Conservation (phyloP, 2,888 invertebrate genomes). For the Tridacna crocea region DNA sequence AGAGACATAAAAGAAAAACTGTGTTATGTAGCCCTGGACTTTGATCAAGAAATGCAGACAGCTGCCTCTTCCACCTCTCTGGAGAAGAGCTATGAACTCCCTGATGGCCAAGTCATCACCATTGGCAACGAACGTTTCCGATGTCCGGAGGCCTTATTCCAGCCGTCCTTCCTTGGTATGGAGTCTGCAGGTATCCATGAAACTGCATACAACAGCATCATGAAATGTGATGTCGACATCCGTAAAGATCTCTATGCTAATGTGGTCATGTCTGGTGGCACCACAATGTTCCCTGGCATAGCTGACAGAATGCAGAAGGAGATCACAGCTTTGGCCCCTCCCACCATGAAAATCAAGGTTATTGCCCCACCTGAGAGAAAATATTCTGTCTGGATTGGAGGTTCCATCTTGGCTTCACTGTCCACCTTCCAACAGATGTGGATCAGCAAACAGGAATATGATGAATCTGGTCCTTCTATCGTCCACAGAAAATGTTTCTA, state of each 20-base stretch:
- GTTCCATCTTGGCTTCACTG: slow-evolving; percentile 19
- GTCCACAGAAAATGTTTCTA: slow-evolving; percentile 27
- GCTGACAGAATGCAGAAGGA: slow-evolving; percentile 28
- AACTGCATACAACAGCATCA: slow-evolving; percentile 17
- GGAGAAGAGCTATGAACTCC: slow-evolving; percentile 19
- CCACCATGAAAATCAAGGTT: slow-evolving; percentile 26
- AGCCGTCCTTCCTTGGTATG: slow-evolving; percentile 15
- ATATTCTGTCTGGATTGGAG: slow-evolving; percentile 25
- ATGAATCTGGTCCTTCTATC: slow-evolving; percentile 17
- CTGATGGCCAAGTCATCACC: slow-evolving; percentile 22
- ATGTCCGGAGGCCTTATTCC: slow-evolving; percentile 13
- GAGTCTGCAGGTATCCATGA: slow-evolving; percentile 24
- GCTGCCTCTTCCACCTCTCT: slow-evolving; percentile 7
- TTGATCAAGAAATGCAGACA: slow-evolving; percentile 18
- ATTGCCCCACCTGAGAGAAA: slow-evolving; percentile 24
- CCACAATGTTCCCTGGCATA: slow-evolving; percentile 20
- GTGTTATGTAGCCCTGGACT: slow-evolving; percentile 15
- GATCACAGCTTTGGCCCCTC: slow-evolving; percentile 4
- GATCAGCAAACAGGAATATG: slow-evolving; percentile 25
- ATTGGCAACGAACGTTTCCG: slow-evolving; percentile 22
- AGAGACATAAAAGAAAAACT: slow-evolving; percentile 24
- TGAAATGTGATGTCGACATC: slow-evolving; percentile 26
- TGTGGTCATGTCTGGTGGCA: slow-evolving; percentile 19
- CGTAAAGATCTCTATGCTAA: slow-evolving; percentile 24
- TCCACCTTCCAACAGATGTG: slow-evolving; percentile 27